Evolutionary conservation across 2,888 invertebrate species (phyloP).

Genomic region (Drepanosiphum platanoidis): DNA sequence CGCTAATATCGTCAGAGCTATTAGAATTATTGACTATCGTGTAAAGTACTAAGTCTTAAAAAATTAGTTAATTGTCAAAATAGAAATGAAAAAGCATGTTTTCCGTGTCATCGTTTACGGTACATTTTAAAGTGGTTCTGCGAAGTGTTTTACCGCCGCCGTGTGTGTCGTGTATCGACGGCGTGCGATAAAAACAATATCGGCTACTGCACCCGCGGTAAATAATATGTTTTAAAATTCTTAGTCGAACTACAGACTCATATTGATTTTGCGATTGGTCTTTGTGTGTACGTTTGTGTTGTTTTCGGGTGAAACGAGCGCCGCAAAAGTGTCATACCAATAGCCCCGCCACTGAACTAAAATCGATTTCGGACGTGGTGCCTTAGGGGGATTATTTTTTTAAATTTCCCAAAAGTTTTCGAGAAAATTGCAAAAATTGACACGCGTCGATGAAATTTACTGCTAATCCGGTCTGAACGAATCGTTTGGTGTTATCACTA

Average conservation of each 20-base stretch:
- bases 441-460: neutral
- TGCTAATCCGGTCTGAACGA: neutral
- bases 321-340: neutral
- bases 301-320: neutral
- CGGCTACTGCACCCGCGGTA: too few species aligned
- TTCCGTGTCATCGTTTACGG: neutral
- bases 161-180: neutral
- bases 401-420: neutral
- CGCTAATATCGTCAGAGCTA: neutral
- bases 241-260: neutral
- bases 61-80: neutral
- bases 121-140: neutral
- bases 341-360: neutral
- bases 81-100: neutral
- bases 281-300: neutral
- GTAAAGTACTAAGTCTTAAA: too few species aligned
- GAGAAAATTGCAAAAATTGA: neutral
- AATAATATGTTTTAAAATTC: neutral
- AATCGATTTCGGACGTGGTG: neutral
- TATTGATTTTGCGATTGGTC: neutral
- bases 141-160: neutral
- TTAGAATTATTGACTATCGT: neutral
- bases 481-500: neutral
- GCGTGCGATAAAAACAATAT: neutral
- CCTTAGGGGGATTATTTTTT: neutral